Percentiles rank a stretch among this genome's conserved stretches.
Evolutionary conservation across 2,797 vertebrate species (phyloP).

Genomic region (Sternarchorhynchus goeldii): DNA sequence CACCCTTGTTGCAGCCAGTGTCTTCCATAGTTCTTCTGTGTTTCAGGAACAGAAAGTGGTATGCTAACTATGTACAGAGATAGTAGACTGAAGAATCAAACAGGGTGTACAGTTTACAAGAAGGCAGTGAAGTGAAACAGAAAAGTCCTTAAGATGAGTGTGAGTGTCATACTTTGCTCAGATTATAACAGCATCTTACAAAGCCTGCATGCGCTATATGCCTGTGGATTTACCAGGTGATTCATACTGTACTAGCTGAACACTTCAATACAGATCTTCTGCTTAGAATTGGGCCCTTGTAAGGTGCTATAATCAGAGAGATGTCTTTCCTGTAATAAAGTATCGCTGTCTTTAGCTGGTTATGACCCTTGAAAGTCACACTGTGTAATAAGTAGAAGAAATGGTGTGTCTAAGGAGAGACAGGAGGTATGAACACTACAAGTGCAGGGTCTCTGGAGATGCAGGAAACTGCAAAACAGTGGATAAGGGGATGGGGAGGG

Average conservation of each 20-base stretch:
- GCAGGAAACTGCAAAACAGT: constrained; percentile 48
- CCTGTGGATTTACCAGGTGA: background rate
- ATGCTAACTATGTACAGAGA: constrained; percentile 35
- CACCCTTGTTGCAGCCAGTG: constrained; percentile 12
- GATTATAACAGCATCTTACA: background rate
- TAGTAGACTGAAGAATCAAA: constrained; percentile 35
- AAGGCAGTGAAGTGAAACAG: constrained; percentile 31
- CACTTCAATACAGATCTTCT: background rate
- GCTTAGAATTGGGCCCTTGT: too few relatives aligned
- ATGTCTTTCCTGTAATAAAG: constrained; percentile 26
- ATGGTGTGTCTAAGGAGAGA: constrained; percentile 40
- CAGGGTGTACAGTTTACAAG: constrained; percentile 28
- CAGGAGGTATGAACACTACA: constrained; percentile 15
- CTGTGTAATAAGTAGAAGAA: constrained; percentile 23
- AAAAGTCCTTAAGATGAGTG: background rate
- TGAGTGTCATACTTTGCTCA: background rate
- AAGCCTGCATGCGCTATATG: background rate
- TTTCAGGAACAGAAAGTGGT: constrained; percentile 5
- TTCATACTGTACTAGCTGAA: background rate
- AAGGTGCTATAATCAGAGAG: background rate
- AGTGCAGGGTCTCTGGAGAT: constrained; percentile 34
- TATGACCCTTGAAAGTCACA: constrained; percentile 1
- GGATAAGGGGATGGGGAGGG: constrained; percentile 46
- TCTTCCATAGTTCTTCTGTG: background rate
- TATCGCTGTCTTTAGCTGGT: constrained; percentile 11